Conservation (phyloP, 2,113 vertebrate genomes). For the Daboia siamensis region DNA sequence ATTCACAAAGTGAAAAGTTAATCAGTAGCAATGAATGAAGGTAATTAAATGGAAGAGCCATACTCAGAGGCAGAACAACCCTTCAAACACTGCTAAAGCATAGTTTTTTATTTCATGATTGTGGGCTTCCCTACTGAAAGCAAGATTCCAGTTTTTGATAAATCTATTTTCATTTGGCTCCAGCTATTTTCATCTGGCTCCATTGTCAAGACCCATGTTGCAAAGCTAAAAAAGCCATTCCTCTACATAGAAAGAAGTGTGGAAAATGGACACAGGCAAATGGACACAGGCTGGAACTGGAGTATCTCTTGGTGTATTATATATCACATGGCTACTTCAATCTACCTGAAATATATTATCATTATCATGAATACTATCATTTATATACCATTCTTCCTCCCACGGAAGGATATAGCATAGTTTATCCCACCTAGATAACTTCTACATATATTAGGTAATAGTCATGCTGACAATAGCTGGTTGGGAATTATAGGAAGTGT, state of each 20-base stretch:
- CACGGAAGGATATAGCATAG: background rate
- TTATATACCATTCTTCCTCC: background rate
- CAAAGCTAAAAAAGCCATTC: slow-evolving; percentile 45
- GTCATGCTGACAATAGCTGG: background rate
- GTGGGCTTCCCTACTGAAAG: background rate
- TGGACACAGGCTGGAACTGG: background rate
- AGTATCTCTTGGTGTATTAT: background rate
- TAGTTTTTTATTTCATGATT: background rate
- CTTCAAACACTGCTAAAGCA: background rate
- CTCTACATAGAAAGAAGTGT: slow-evolving; percentile 37
- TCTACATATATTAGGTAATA: background rate
- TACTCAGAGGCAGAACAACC: background rate
- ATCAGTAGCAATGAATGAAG: background rate
- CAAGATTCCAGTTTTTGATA: background rate
- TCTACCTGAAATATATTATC: background rate
- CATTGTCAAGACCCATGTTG: slow-evolving; percentile 1
- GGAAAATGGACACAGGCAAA: background rate
- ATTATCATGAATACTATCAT: background rate
- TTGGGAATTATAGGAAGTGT: background rate
- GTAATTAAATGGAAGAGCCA: background rate
- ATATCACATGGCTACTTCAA: background rate
- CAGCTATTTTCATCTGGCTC: background rate
- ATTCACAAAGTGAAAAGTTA: background rate
- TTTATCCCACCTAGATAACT: background rate
- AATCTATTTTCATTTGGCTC: background rate